Base-by-base conservation (phyloP, 2,888 invertebrate species). In the Cataglyphis cursor region DNA sequence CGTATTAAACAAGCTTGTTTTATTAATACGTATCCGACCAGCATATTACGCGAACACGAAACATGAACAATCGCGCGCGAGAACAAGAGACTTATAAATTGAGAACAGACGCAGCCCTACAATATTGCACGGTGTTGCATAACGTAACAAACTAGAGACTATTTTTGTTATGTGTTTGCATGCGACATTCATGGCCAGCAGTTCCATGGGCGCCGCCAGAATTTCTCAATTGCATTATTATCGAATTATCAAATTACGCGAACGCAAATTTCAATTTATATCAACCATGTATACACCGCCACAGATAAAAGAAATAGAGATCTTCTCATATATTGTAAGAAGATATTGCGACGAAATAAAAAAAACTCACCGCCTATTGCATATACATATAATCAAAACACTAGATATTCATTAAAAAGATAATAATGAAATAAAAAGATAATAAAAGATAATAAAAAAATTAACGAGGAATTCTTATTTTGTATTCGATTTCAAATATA, bases 151-250 rank as follows among this genome's bases (percentile, higher is more conserved):
- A 51, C 3, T 41, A 28, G 1, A 65, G 12, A 51, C 24, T 62
- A 41, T 35, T 64, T 59, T 75, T 31, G 18, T 78, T 62, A 28
- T 10, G 24, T 28, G 15, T 41, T 65, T 5, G 9, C 41, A 44
- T 31, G 48, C 8, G n/a, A 66, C 41, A 38, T 54, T 64, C 64
- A 64, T 38, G 24, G 38, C 2, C 21, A 3, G 65, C 31, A 10
- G 8, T 3, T 41, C 0, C 28, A 66, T 48, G 15, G 18, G 54
- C 28, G 54, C n/a, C 24, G n/a, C 15, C 54, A 66, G 54, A 66
- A 78, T 66, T 74, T 74, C n/a, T 74, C 15, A 15, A 48, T 48
- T 51, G 18, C 66, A 68, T 64, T 31, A 31, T 73, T 48, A 48
- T 5, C 48, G n/a, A 18, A 48, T 48, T 48, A 48, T 35, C 10